Percentiles rank a stretch among this genome's conserved stretches.
These are phyloP conservation scores for Stegostoma tigrinum DNA, from an alignment of 2,113 vertebrate genomes.

Conservation along the genomic window DNA sequence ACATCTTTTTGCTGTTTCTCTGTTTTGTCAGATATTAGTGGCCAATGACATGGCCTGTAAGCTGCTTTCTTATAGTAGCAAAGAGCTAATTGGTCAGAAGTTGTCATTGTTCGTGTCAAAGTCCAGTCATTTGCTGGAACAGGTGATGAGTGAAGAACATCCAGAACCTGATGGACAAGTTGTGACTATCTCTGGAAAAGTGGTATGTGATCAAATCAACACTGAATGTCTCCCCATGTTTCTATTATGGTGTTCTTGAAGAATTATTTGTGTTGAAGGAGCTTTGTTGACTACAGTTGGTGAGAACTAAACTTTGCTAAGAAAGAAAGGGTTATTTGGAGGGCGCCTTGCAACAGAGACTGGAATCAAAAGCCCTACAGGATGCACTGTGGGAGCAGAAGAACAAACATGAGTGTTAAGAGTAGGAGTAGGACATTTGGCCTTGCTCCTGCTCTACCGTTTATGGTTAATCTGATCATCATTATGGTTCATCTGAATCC, in stretches of 20 bases:
- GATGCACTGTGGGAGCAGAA: neutral
- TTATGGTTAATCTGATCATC: no score
- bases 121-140: constrained; percentile 57
- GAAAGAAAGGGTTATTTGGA: neutral
- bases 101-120: constrained; percentile 66
- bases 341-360: neutral
- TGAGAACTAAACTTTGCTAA: neutral
- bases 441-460: no score
- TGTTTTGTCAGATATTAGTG: constrained; percentile 68
- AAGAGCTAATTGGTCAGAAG: constrained; percentile 69
- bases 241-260: neutral
- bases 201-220: constrained; percentile 61
- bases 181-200: constrained; percentile 59
- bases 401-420: neutral
- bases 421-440: no score
- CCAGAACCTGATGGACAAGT: constrained; percentile 55
- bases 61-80: constrained; percentile 65
- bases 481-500: no score
- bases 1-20: neutral
- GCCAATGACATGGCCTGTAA: constrained; percentile 75
- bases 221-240: neutral
- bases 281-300: neutral
- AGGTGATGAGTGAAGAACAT: constrained; percentile 64
- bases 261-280: neutral
- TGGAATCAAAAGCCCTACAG: neutral